Conservation (phyloP, 2,797 vertebrate species). For the Gallirallus australis region DNA sequence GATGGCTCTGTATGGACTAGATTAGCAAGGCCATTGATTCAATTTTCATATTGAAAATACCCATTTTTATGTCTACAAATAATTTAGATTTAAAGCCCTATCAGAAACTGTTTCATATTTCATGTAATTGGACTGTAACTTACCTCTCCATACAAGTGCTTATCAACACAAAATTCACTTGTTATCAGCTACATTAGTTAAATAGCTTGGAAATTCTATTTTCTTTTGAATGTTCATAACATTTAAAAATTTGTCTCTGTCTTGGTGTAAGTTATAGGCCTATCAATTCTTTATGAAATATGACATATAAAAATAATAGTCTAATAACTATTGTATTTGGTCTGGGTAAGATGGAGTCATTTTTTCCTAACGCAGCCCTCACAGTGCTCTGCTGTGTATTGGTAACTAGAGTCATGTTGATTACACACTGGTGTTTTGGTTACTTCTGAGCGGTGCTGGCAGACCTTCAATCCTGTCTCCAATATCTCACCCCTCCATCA, state of each 20-base stretch:
- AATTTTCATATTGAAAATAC: not conserved
- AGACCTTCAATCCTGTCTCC: too few species aligned
- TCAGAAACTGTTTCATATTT: not conserved
- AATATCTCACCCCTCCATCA: too few species aligned
- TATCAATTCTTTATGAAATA: not conserved
- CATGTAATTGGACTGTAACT: not conserved
- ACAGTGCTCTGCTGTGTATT: too few species aligned
- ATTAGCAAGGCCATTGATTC: not conserved
- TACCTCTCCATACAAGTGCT: not conserved
- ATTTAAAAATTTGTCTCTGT: not conserved
- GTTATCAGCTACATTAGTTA: not conserved
- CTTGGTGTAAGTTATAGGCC: not conserved
- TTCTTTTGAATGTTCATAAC: not conserved
- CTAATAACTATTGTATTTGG: not conserved
- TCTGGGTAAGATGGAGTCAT: too few species aligned
- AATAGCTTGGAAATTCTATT: not conserved
- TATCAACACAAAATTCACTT: not conserved
- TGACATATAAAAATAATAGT: accelerated
- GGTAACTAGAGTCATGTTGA: too few species aligned
- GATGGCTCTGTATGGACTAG: not conserved
- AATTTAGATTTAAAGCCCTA: not conserved
- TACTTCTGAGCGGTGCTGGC: too few species aligned
- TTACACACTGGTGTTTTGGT: too few species aligned
- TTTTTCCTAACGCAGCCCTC: too few species aligned
- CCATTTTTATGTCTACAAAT: not conserved